These are phyloP conservation scores for Condylostylus longicornis DNA, from an alignment of 1,140 invertebrate genomes.

Conservation along the genomic window DNA sequence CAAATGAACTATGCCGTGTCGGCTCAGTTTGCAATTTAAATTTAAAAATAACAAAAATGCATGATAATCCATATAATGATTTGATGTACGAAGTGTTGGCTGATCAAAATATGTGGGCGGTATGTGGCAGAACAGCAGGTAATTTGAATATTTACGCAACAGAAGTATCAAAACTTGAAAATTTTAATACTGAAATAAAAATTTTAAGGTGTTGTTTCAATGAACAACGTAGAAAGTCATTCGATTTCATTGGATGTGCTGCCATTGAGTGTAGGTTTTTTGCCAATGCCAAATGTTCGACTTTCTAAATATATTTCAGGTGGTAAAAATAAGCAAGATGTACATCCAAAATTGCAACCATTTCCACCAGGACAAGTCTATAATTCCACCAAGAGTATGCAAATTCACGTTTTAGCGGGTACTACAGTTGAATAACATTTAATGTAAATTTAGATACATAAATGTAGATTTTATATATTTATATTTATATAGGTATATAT, in stretches of 20 bases:
- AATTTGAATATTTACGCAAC: too few species aligned
- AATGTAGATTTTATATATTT: conserved; percentile 9
- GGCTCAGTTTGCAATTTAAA: conserved; percentile 75
- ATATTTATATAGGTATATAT: conserved; percentile 1
- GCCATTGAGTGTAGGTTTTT: conserved; percentile 73
- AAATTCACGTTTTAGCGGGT: conserved; percentile 62
- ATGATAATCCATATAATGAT: conserved; percentile 36
- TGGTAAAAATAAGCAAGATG: conserved; percentile 43
- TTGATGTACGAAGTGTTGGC: conserved; percentile 87
- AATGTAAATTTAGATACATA: background rate
- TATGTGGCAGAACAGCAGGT: conserved; percentile 73
- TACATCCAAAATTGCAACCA: conserved; percentile 59
- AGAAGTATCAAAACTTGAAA: conserved; percentile 9
- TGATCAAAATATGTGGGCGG: conserved; percentile 83
- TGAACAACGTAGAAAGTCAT: conserved; percentile 55
- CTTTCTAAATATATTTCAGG: conserved; percentile 85
- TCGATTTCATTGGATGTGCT: conserved; percentile 74
- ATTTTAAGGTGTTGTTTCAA: conserved; percentile 61
- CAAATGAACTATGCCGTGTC: conserved; percentile 76
- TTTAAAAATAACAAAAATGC: conserved; percentile 48
- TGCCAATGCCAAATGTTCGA: conserved; percentile 73
- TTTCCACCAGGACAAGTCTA: conserved; percentile 79
- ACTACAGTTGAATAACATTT: conserved; percentile 20
- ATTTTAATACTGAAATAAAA: conserved; percentile 14
- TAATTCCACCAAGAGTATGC: conserved; percentile 71